These are phyloP conservation scores for Trachelus troglodyta DNA, from an alignment of 2,888 invertebrate species.

Conservation along the genomic window DNA sequence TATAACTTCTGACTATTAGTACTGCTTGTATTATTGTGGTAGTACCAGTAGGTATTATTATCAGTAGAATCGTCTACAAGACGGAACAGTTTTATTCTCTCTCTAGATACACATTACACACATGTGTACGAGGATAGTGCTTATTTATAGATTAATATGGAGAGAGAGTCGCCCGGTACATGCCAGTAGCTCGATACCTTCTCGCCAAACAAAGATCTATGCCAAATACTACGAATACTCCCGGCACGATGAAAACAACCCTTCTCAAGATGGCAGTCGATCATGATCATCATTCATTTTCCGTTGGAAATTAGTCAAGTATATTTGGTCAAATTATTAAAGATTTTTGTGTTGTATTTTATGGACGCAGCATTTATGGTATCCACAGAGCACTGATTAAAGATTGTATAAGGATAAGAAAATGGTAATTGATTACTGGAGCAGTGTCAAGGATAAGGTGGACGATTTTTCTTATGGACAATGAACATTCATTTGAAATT, in stretches of 20 bases:
- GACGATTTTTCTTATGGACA: not conserved
- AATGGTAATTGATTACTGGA: too few species aligned
- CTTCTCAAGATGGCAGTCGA: conserved; percentile 6
- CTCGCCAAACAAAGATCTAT: conserved; percentile 9
- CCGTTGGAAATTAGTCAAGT: not conserved
- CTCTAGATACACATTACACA: not conserved
- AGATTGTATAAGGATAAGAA: not conserved
- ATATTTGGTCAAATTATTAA: not conserved
- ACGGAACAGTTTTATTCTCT: not conserved
- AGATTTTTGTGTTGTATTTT: not conserved
- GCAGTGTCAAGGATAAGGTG: not conserved
- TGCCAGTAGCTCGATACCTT: conserved; percentile 28
- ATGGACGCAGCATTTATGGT: not conserved
- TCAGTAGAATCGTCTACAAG: not conserved
- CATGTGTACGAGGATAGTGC: conserved; percentile 30
- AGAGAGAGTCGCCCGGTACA: conserved; percentile 33
- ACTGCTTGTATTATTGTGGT: not conserved
- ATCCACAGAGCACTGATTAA: not conserved
- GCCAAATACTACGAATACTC: conserved; percentile 32
- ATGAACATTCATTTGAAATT: not conserved
- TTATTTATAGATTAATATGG: conserved; percentile 60
- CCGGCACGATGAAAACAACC: conserved; percentile 12
- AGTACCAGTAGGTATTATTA: not conserved
- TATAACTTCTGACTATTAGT: not conserved
- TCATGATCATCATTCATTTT: not conserved